Conservation (phyloP, 2,113 vertebrate species). For the Silurus meridionalis region DNA sequence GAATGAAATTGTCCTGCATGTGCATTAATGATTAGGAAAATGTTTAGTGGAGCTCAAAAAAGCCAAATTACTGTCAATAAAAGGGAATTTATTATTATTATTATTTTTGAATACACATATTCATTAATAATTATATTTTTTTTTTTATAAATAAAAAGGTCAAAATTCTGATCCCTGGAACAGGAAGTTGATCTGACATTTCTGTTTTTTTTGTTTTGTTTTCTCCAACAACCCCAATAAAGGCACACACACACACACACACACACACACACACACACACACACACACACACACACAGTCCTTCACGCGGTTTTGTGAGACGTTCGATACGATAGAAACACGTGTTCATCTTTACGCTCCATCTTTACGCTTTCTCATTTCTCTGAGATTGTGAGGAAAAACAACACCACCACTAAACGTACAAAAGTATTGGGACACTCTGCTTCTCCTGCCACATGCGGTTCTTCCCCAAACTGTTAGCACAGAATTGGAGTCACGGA, state of each 20-base stretch:
- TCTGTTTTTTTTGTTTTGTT: neutral
- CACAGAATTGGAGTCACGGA: no score
- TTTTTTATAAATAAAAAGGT: neutral
- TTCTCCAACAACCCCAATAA: slow-evolving; percentile 55
- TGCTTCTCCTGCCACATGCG: no score
- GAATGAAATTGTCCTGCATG: neutral
- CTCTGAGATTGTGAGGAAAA: no score
- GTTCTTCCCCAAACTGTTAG: no score
- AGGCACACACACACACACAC: slow-evolving; percentile 64
- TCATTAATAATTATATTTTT: no score
- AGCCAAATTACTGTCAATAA: neutral
- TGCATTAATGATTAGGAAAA: neutral
- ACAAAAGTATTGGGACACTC: no score
- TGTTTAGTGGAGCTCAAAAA: neutral
- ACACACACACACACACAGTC: no score
- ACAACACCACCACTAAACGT: no score
- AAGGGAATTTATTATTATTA: neutral
- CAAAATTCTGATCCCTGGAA: slow-evolving; percentile 52
- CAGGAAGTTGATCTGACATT: slow-evolving; percentile 11
- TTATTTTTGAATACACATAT: no score
- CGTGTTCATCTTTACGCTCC: slow-evolving; percentile 53
- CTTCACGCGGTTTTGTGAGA: neutral
- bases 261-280: no score
- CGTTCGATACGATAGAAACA: slow-evolving; percentile 43
- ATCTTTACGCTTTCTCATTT: no score